Evolutionary conservation across 2,113 vertebrate species (phyloP).

Genomic region (Dissostichus mawsoni): DNA sequence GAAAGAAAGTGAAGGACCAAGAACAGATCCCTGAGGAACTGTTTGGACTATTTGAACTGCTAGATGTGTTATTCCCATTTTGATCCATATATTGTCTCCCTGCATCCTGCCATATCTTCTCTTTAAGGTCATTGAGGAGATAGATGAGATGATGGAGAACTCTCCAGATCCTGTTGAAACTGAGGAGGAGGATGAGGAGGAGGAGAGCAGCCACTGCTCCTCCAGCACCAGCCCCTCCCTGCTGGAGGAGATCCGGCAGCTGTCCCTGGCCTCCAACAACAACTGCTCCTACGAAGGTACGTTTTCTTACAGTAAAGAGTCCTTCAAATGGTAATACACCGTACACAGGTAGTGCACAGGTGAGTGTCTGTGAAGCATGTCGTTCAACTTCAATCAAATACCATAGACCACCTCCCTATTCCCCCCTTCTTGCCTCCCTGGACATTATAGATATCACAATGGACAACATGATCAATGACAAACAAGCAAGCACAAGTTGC

Average conservation of each 20-base stretch:
- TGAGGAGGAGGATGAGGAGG: slow-evolving; percentile 88
- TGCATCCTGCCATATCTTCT: neutral
- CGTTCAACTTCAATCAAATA: too few species aligned
- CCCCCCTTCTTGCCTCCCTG: too few species aligned
- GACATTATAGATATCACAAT: too few species aligned
- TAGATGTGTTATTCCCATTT: neutral
- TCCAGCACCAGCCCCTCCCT: slow-evolving; percentile 87
- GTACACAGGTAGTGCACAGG: too few species aligned
- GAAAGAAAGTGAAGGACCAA: neutral
- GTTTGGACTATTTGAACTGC: neutral
- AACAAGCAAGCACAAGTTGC: neutral
- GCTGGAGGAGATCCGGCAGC: slow-evolving; percentile 90
- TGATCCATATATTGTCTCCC: neutral
- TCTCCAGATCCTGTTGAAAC: slow-evolving; percentile 93
- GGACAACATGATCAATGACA: slow-evolving; percentile 10
- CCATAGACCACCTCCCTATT: too few species aligned
- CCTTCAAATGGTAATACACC: too few species aligned
- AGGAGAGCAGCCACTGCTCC: slow-evolving; percentile 85
- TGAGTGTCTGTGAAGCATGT: too few species aligned
- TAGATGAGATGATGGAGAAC: slow-evolving; percentile 97
- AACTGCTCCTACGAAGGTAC: slow-evolving; percentile 92
- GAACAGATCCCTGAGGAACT: neutral
- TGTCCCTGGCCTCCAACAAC: slow-evolving; percentile 91
- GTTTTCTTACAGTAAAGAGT: neutral
- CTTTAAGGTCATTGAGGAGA: slow-evolving; percentile 92